Conservation (phyloP, 2,113 vertebrate species). For the Synodontis membranacea region DNA sequence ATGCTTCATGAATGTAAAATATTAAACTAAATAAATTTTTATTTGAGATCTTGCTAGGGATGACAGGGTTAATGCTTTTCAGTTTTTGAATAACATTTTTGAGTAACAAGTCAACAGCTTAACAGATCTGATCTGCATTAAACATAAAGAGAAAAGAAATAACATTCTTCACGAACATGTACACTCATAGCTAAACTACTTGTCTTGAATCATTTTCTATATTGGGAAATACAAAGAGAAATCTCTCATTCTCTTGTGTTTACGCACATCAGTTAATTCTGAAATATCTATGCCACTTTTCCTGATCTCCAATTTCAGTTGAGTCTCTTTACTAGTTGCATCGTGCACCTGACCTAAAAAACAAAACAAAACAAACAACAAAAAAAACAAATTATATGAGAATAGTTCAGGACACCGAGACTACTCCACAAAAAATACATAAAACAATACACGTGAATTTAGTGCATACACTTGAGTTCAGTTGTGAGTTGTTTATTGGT, state of each 20-base stretch:
- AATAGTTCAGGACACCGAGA: not conserved
- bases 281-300: constrained; percentile 67
- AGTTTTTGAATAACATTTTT: not conserved
- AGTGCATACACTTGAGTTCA: constrained; percentile 76
- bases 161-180: not conserved
- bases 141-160: not conserved
- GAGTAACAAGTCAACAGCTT: not conserved
- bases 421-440: not conserved
- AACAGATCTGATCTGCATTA: not conserved
- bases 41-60: not conserved
- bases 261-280: constrained; percentile 67
- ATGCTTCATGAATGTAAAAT: not conserved
- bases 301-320: constrained; percentile 69
- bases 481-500: constrained; percentile 65
- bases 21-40: not conserved
- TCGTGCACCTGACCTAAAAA: constrained; percentile 72
- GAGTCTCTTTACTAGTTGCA: constrained; percentile 69
- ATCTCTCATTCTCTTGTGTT: not conserved
- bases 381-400: not conserved
- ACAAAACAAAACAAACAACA: constrained; percentile 25
- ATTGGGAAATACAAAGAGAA: not conserved
- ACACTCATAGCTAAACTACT: not conserved
- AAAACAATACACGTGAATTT: not conserved
- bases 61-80: not conserved
- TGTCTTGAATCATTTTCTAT: not conserved